These are phyloP conservation scores for Oxycera nigricornis DNA, from an alignment of 2,888 invertebrate genomes.

Conservation along the genomic window DNA sequence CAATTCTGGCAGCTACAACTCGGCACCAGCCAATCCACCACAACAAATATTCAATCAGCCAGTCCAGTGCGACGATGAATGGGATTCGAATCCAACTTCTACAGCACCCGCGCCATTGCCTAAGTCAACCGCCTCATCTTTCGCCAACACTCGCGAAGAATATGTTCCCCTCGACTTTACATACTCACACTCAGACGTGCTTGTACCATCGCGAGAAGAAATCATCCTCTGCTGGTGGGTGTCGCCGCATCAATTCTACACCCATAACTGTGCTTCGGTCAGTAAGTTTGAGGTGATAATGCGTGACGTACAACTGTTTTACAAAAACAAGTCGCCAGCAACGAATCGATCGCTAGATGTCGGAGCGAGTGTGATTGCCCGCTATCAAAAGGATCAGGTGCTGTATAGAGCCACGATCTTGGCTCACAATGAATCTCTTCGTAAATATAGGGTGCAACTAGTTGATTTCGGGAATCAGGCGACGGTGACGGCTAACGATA, in stretches of 20 bases:
- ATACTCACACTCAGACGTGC: slow-evolving; percentile 63
- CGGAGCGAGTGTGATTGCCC: slow-evolving; percentile 73
- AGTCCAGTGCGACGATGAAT: neutral
- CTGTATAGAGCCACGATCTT: slow-evolving; percentile 74
- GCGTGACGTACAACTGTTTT: slow-evolving; percentile 73
- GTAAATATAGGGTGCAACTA: slow-evolving; percentile 72
- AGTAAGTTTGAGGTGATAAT: slow-evolving; percentile 72
- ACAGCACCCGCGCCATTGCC: slow-evolving; percentile 12
- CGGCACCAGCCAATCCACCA: neutral
- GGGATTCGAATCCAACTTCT: neutral
- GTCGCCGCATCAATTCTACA: slow-evolving; percentile 76
- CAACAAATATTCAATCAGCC: neutral
- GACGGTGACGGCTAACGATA: slow-evolving; percentile 68
- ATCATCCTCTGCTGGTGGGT: slow-evolving; percentile 77
- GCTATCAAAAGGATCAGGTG: slow-evolving; percentile 74
- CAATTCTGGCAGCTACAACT: neutral
- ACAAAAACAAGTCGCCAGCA: slow-evolving; percentile 63
- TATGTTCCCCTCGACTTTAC: slow-evolving; percentile 64
- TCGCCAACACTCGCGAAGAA: slow-evolving; percentile 52
- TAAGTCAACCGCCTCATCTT: neutral
- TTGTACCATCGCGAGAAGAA: slow-evolving; percentile 65
- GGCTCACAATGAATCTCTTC: slow-evolving; percentile 65
- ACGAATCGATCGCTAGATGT: slow-evolving; percentile 60
- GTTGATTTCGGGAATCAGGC: slow-evolving; percentile 80
- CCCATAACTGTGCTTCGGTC: slow-evolving; percentile 65